Evolutionary conservation across 2,888 invertebrate genomes (phyloP).

Genomic region (Tortrix viridana): DNA sequence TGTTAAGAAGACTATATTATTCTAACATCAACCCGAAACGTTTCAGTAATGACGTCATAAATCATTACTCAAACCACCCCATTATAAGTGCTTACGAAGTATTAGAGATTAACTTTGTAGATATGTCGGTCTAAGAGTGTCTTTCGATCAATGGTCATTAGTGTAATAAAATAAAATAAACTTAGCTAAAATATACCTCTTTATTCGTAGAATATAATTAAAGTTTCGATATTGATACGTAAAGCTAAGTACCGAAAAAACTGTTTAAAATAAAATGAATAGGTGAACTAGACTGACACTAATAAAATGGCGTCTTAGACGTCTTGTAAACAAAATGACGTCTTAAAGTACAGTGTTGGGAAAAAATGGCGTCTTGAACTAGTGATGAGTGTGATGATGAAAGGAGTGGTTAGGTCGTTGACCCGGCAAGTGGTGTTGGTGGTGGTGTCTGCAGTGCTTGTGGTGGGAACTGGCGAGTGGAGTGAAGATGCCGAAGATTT

Average conservation of each 20-base stretch:
- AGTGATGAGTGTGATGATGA: conserved; percentile 37
- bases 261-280: too few species aligned
- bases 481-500: conserved; percentile 79
- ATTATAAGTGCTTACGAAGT: conserved; percentile 4
- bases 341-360: too few species aligned
- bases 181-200: neutral
- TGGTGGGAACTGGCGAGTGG: conserved; percentile 76
- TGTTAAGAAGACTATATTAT: conserved; percentile 53
- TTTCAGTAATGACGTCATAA: conserved; percentile 24
- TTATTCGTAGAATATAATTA: too few species aligned
- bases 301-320: neutral
- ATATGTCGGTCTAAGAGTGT: neutral
- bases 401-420: conserved; percentile 53
- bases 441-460: conserved; percentile 58
- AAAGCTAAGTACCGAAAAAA: too few species aligned
- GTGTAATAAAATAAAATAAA: neutral
- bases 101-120: conserved; percentile 8
- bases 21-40: conserved; percentile 13
- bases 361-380: conserved; percentile 5
- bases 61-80: conserved; percentile 16
- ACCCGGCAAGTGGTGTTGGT: conserved; percentile 56
- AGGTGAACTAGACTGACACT: too few species aligned
- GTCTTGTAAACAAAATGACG: neutral
- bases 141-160: neutral
- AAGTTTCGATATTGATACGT: too few species aligned